These are phyloP conservation scores for Pelusios castaneus DNA, from an alignment of 2,113 vertebrate genomes.

Conservation along the genomic window DNA sequence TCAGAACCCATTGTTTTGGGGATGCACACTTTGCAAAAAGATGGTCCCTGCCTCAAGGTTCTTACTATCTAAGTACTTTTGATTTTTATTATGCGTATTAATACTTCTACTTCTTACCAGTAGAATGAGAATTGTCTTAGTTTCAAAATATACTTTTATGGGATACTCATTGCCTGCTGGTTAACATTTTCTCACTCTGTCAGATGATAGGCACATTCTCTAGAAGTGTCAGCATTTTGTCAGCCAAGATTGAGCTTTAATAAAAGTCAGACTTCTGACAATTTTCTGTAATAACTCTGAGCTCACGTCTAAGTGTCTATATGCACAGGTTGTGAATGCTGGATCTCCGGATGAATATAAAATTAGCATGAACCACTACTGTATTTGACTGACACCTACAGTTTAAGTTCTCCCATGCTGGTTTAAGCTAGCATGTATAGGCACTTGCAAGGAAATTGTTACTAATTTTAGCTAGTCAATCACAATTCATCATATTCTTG, in stretches of 20 bases:
- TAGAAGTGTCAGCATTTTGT: slow-evolving; percentile 60
- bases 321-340: slow-evolving; percentile 62
- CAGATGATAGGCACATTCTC: slow-evolving; percentile 48
- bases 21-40: neutral
- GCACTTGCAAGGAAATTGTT: slow-evolving; percentile 61
- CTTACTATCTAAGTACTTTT: neutral
- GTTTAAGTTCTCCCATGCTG: slow-evolving; percentile 21
- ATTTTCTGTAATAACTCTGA: slow-evolving; percentile 68
- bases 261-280: slow-evolving; percentile 61
- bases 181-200: slow-evolving; percentile 62
- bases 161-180: slow-evolving; percentile 42
- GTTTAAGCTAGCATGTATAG: slow-evolving; percentile 35
- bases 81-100: slow-evolving; percentile 37
- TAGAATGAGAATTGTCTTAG: slow-evolving; percentile 53
- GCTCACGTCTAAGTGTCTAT: slow-evolving; percentile 1
- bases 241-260: slow-evolving; percentile 60
- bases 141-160: slow-evolving; percentile 55
- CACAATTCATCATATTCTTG: slow-evolving; percentile 71
- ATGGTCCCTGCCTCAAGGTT: neutral
- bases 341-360: slow-evolving; percentile 57
- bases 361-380: slow-evolving; percentile 52
- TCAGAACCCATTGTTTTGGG: neutral
- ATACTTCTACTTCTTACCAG: slow-evolving; percentile 12
- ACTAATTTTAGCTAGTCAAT: slow-evolving; percentile 66
- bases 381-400: slow-evolving; percentile 59